Percentiles rank a stretch among this genome's conserved stretches.
Conservation (phyloP, 1,140 invertebrate genomes). For the Drosophila insularis region DNA sequence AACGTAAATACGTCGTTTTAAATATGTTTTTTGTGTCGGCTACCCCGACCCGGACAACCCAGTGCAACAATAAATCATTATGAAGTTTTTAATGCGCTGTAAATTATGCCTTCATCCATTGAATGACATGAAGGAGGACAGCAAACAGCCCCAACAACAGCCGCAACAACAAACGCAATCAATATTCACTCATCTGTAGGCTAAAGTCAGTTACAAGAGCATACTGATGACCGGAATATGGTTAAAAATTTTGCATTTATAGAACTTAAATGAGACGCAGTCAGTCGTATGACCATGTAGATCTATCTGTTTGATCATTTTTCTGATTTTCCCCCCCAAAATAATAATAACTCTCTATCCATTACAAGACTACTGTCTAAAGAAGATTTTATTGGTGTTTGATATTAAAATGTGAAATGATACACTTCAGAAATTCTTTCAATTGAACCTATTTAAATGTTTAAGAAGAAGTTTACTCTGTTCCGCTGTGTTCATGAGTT, state of each 20-base stretch:
- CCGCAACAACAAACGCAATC: conserved; percentile 44
- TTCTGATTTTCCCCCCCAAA: too few relatives aligned
- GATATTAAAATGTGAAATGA: too few relatives aligned
- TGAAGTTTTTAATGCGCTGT: conserved; percentile 67
- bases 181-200: conserved; percentile 22
- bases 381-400: too few relatives aligned
- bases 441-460: too few relatives aligned
- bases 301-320: background rate
- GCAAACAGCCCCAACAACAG: background rate
- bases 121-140: conserved; percentile 37
- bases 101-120: conserved; percentile 64
- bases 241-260: conserved; percentile 25
- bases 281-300: background rate
- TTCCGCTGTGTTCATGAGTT: too few relatives aligned
- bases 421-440: too few relatives aligned
- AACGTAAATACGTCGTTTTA: conserved; percentile 65
- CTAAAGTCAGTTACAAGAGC: conserved; percentile 18
- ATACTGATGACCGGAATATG: conserved; percentile 18
- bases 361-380: too few relatives aligned
- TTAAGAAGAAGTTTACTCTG: too few relatives aligned
- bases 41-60: conserved; percentile 1
- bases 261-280: background rate
- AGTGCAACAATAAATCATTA: conserved; percentile 74
- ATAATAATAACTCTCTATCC: too few relatives aligned
- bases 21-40: conserved; percentile 66